Percentiles rank a stretch among this genome's conserved stretches.
Conservation (phyloP, 2,888 invertebrate species). For the Ectemnius lituratus region DNA sequence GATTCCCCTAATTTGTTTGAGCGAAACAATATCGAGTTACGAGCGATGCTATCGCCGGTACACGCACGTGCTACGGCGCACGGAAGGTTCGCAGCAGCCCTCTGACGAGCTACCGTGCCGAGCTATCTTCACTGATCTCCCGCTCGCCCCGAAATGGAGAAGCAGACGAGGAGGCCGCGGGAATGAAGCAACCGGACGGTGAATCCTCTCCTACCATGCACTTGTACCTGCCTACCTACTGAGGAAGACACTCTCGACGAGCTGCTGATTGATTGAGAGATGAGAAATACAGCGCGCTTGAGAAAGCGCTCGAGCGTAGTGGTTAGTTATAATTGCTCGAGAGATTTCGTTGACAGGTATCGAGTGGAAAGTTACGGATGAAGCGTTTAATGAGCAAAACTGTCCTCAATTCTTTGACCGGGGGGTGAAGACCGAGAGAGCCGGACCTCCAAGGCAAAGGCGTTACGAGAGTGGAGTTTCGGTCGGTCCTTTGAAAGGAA, state of each 20-base stretch:
- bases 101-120: slow-evolving; percentile 69
- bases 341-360: no score
- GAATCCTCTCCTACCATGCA: slow-evolving; percentile 35
- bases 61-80: slow-evolving; percentile 72
- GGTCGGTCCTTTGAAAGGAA: slow-evolving; percentile 20
- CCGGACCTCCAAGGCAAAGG: no score
- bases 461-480: neutral
- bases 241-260: neutral
- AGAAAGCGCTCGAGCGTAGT: neutral
- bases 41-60: slow-evolving; percentile 70
- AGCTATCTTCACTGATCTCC: slow-evolving; percentile 68
- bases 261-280: neutral
- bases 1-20: slow-evolving; percentile 75
- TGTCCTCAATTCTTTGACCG: slow-evolving; percentile 1
- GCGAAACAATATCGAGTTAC: slow-evolving; percentile 77
- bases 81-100: slow-evolving; percentile 66
- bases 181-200: slow-evolving; percentile 36
- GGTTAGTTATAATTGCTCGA: no score
- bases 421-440: no score
- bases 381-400: no score
- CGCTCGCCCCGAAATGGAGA: slow-evolving; percentile 52
- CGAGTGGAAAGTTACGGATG: no score
- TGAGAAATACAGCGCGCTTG: neutral
- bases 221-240: slow-evolving; percentile 30
- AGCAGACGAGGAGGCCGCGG: slow-evolving; percentile 33